Percentiles rank a stretch among this genome's conserved stretches.
phyloP scores from a whole-genome alignment of 2,797 vertebrate species.

The Knipowitschia caucasica region DNA sequence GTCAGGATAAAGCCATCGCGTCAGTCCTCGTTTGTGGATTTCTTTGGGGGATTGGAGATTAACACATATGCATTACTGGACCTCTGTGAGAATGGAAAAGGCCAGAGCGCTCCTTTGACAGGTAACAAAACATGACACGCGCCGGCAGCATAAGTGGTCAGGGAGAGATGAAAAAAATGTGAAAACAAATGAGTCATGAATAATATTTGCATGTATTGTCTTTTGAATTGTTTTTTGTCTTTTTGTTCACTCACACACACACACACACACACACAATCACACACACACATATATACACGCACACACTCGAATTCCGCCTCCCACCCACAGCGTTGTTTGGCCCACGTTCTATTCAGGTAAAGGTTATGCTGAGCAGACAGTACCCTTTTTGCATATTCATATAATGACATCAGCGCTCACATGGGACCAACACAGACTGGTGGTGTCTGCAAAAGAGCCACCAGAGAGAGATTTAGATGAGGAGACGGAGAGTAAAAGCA shows the following conservation, averaged over 20 bases:
- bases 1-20: conserved; percentile 43
- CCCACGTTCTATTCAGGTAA: conserved; percentile 32
- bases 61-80: conserved; percentile 49
- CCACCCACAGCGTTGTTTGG: conserved; percentile 27
- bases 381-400: conserved; percentile 20
- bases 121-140: conserved; percentile 39
- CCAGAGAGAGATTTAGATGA: neutral
- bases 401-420: conserved; percentile 20
- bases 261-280: conserved; percentile 14
- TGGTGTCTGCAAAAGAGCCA: conserved; percentile 6
- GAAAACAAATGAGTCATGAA: conserved; percentile 27
- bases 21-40: conserved; percentile 59
- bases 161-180: conserved; percentile 15
- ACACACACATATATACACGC: too few relatives aligned
- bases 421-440: conserved; percentile 20
- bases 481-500: neutral
- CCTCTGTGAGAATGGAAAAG: conserved; percentile 12
- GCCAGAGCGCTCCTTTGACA: conserved; percentile 12
- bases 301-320: conserved; percentile 14
- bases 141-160: neutral
- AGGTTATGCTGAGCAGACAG: conserved; percentile 32
- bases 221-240: conserved; percentile 24
- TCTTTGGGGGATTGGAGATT: conserved; percentile 39
- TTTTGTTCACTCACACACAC: conserved; percentile 16
- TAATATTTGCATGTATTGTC: conserved; percentile 39